Percentiles rank a stretch among this genome's conserved stretches.
These are phyloP conservation scores for Ylistrum balloti DNA, from an alignment of 1,140 invertebrate genomes.

Conservation along the genomic window DNA sequence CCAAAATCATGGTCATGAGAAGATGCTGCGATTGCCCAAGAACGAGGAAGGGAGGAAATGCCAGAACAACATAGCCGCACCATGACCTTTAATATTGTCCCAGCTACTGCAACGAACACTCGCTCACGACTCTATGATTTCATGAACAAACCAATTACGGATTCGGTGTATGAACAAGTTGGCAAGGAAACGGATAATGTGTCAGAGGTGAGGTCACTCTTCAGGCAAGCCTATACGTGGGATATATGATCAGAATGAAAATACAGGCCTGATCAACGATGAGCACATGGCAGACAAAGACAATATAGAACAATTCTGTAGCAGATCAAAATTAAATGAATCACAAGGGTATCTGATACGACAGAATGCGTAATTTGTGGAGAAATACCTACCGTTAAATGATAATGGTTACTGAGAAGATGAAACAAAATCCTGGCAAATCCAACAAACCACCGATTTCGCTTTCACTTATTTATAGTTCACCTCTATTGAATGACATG, in stretches of 20 bases:
- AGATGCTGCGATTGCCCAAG: constrained; percentile 8
- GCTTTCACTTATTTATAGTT: too few relatives aligned
- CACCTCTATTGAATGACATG: too few relatives aligned
- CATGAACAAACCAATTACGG: not conserved
- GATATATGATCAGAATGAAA: not conserved
- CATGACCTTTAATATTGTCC: not conserved
- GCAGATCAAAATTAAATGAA: not conserved
- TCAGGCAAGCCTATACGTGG: not conserved
- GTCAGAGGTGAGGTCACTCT: not conserved
- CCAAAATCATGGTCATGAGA: constrained; percentile 55
- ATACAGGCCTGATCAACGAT: too few relatives aligned
- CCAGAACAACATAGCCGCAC: not conserved
- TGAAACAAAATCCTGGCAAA: not conserved
- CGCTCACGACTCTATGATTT: not conserved
- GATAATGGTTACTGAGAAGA: not conserved
- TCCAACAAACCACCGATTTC: too few relatives aligned
- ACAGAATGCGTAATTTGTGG: not conserved
- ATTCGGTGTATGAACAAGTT: not conserved
- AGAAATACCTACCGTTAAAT: not conserved
- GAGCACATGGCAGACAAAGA: not conserved
- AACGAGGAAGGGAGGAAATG: not conserved
- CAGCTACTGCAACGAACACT: not conserved
- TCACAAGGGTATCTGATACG: not conserved
- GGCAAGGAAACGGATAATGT: not conserved
- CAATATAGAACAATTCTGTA: not conserved